These are phyloP conservation scores for Ammodytes dubius DNA, from an alignment of 2,113 vertebrate species.

Conservation along the genomic window DNA sequence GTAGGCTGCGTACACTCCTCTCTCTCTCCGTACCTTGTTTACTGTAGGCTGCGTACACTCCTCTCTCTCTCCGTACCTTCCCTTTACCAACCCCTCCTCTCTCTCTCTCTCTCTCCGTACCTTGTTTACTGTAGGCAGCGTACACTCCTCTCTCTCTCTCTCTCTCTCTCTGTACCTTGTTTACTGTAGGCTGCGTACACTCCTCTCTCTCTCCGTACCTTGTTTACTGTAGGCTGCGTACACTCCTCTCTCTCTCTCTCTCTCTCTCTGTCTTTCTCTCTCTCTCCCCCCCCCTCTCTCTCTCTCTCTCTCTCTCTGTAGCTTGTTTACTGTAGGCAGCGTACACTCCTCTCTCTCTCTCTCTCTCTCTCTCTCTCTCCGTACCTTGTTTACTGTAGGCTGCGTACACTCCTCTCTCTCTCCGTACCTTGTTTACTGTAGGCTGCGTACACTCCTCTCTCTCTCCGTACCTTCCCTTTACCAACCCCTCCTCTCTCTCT, in stretches of 20 bases:
- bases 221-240: constrained; percentile 88
- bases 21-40: constrained; percentile 85
- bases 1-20: constrained; percentile 89
- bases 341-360: constrained; percentile 90
- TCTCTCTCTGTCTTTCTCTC: no score
- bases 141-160: constrained; percentile 90
- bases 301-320: constrained; percentile 57
- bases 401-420: constrained; percentile 87
- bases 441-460: constrained; percentile 89
- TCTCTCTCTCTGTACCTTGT: constrained; percentile 80
- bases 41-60: constrained; percentile 87
- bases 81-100: no score
- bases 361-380: no score
- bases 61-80: constrained; percentile 85
- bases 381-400: constrained; percentile 88
- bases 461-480: constrained; percentile 84
- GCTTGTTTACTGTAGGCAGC: constrained; percentile 88
- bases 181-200: constrained; percentile 88
- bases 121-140: constrained; percentile 87
- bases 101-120: constrained; percentile 73
- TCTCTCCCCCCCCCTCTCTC: no score
- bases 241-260: constrained; percentile 81
- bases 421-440: constrained; percentile 86
- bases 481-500: no score
- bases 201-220: constrained; percentile 85